Evolutionary conservation across 2,113 vertebrate species (phyloP), one percentile per base, ranked within the genome.

Genomic region (Cryptotis parvus): DNA sequence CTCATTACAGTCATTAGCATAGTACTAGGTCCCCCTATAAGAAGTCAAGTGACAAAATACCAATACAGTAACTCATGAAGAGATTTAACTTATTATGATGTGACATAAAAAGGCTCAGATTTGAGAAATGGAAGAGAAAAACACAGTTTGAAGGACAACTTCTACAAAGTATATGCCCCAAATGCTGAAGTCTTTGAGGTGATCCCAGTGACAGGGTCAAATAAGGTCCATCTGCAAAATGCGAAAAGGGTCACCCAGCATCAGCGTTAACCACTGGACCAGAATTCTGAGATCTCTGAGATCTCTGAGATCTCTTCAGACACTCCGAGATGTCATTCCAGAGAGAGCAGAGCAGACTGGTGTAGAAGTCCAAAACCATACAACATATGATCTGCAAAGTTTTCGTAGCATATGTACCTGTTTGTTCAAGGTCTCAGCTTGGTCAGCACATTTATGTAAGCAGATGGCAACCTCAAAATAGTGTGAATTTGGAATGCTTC

Each of bases 121-220:
- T 18, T 84, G 37, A 24, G 29, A 37, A 37, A 26, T 24, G 7
- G 77, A 52, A 61, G 31, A 69, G n/a, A 26, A 70, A 12, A 43
- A 72, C 15, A 49, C 33, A 58, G 41, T n/a, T 0, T 77, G 33
- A 63, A 2, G 18, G 33, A 68, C 2, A 45, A n/a, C 26, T 31
- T 43, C 78, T 55, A 4, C 8, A 80, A 88, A 63, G 77, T 24
- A 15, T 65, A 68, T 39, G 43, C 22, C 58, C 33, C 27, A 68
- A 33, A 88, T 82, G n/a, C 43, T 37, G 39, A 85, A 88, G 16
- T 43, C 74, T 82, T 52, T 70, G 45, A 33, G n/a, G 11, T 87
- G 69, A 68, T 6, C 55, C 33, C 74, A n/a, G 58, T 9, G 72
- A 84, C 22, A 74, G 35, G 74, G 16, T 5, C 37, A 83, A 76